Evolutionary conservation across 2,888 invertebrate species (phyloP).

Genomic region (Belgica antarctica): DNA sequence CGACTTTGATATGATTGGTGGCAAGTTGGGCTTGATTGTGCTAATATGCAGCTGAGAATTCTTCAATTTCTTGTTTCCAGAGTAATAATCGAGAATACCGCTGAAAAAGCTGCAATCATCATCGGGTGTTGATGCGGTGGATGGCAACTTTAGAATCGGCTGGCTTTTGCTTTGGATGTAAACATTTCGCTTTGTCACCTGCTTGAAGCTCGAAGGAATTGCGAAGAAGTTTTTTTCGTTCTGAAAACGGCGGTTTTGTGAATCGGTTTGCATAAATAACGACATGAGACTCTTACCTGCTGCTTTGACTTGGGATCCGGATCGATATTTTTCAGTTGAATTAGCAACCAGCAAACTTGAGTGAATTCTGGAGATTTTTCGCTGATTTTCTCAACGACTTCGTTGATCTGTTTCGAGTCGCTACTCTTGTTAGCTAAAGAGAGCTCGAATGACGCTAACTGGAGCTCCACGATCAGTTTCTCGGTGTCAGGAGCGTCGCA

Average conservation of each 20-base stretch:
- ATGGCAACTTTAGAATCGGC: background rate
- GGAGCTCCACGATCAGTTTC: background rate
- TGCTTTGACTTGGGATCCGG: background rate
- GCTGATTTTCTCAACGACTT: background rate
- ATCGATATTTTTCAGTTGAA: constrained; percentile 23
- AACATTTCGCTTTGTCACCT: background rate
- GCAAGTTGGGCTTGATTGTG: background rate
- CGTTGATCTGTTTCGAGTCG: background rate
- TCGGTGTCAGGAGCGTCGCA: background rate
- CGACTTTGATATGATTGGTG: background rate
- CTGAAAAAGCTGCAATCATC: constrained; percentile 26
- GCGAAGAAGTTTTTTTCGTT: constrained; percentile 7
- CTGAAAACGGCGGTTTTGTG: background rate
- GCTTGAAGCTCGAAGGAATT: background rate
- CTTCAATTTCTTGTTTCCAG: background rate
- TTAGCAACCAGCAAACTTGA: background rate
- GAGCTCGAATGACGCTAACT: constrained; percentile 17
- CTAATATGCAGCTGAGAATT: background rate
- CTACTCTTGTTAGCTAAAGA: background rate
- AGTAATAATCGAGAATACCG: constrained; percentile 1
- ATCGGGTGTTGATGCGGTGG: background rate
- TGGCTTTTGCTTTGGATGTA: background rate
- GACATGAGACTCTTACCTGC: background rate
- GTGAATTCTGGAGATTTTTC: background rate
- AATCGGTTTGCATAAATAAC: constrained; percentile 3